Evolutionary conservation across 2,797 vertebrate species (phyloP).

Genomic region (Tenualosa ilisha): DNA sequence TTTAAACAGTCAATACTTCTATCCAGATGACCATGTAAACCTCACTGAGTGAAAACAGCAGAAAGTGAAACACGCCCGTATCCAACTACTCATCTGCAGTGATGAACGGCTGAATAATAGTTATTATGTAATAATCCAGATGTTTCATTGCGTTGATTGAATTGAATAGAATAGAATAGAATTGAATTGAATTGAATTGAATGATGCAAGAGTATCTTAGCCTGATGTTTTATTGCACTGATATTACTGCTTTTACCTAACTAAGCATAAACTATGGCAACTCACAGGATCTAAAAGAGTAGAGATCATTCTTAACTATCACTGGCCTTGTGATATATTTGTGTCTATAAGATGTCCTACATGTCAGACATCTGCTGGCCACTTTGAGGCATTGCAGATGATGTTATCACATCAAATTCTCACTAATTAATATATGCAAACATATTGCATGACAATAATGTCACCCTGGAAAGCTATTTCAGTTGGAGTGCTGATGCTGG

Average conservation of each 20-base stretch:
- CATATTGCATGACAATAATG: not conserved
- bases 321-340: not conserved
- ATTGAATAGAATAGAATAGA: too few species aligned
- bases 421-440: not conserved
- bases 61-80: not conserved
- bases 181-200: too few species aligned
- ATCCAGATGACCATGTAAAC: not conserved
- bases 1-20: not conserved
- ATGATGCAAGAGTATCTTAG: too few species aligned
- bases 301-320: too few species aligned
- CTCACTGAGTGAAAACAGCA: not conserved
- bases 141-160: too few species aligned
- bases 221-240: too few species aligned
- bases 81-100: not conserved
- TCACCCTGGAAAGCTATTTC: not conserved
- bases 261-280: too few species aligned
- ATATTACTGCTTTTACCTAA: too few species aligned
- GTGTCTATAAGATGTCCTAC: not conserved
- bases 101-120: not conserved
- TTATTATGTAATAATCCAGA: too few species aligned
- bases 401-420: not conserved
- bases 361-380: conserved; percentile 14
- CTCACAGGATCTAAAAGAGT: too few species aligned
- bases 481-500: not conserved
- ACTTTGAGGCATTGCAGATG: not conserved